These are phyloP conservation scores for Megaleporinus macrocephalus DNA, from an alignment of 2,113 vertebrate species.

Conservation along the genomic window DNA sequence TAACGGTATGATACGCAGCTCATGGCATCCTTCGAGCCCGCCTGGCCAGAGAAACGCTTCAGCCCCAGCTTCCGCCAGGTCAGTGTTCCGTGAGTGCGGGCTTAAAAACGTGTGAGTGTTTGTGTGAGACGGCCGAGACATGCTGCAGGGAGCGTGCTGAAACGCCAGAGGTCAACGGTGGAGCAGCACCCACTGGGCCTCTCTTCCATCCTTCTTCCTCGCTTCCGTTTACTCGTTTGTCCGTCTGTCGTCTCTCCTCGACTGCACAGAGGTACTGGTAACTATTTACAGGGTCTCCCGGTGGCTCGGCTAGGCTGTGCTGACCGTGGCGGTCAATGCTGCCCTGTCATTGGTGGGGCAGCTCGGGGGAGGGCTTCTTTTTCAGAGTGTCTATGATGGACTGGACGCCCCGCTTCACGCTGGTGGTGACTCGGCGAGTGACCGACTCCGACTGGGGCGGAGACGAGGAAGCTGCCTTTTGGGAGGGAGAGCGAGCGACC, in stretches of 20 bases:
- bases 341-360: conserved; percentile 83
- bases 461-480: conserved; percentile 84
- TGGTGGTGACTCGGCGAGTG: conserved; percentile 92
- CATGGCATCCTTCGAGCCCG: background rate
- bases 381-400: conserved; percentile 99
- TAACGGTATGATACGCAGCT: background rate
- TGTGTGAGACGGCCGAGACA: conserved; percentile 28
- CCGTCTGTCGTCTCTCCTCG: conserved; percentile 16
- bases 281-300: conserved; percentile 34
- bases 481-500: conserved; percentile 90
- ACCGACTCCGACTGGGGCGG: conserved; percentile 88
- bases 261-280: conserved; percentile 22
- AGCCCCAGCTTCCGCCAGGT: background rate
- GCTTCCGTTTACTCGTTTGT: background rate
- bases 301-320: conserved; percentile 31
- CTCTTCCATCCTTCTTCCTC: background rate
- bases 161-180: conserved; percentile 28
- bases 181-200: background rate
- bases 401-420: conserved; percentile 92
- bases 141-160: conserved; percentile 44
- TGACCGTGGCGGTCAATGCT: conserved; percentile 3
- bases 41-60: background rate
- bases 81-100: background rate
- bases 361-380: conserved; percentile 90
- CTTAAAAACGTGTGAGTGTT: conserved; percentile 15